Evolutionary conservation across 1,140 invertebrate species (phyloP), one percentile per base, ranked within the genome.

Genomic region (Cydia pomonella): DNA sequence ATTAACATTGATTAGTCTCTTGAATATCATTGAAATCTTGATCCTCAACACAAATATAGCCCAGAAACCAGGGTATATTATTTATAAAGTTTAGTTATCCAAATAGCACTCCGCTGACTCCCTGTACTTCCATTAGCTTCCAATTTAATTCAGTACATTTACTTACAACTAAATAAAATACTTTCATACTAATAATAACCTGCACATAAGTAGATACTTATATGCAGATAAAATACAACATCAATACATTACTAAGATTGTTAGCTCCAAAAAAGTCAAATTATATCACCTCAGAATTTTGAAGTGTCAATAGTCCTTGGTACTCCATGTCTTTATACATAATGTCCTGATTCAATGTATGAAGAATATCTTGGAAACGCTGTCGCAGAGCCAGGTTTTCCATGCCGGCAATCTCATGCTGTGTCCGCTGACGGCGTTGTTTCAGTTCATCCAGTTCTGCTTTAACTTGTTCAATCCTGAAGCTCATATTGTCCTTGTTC

Each of bases 301-400:
- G 87, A 18, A 91, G 78, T 53, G 86, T 90, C 23, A 90, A 79
- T 21, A 92, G 73, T 6, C 85, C 86, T 64, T 91, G 88, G 76
- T 91, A 89, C 93, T 97, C 96, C 89, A 96, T 94, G 87, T 97
- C 95, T 82, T 97, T 97, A 75, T 97, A 96, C 76, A 96, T 93
- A 78, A 97, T 96, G 85, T 97, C 96, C 72, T 95, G 95, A 72
- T 96, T 93, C 3, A 98, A 92, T 84, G 95, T 96, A 79, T 97
- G 96, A 0, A 98, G 90, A 69, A 96, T 96, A 76, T 96, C 95
- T 87, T 97, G 96, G 86, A 98, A 97, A 50, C 97, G 91, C 87
- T 97, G 96, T 63, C 96, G 94, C 0, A 98, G 86, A 27, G 97
- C 96, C 73, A 96, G 89, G 88, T 98, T 98, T 87, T 98, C 97